Base-by-base conservation (phyloP, 2,888 invertebrate species). In the Xanthia togata region DNA sequence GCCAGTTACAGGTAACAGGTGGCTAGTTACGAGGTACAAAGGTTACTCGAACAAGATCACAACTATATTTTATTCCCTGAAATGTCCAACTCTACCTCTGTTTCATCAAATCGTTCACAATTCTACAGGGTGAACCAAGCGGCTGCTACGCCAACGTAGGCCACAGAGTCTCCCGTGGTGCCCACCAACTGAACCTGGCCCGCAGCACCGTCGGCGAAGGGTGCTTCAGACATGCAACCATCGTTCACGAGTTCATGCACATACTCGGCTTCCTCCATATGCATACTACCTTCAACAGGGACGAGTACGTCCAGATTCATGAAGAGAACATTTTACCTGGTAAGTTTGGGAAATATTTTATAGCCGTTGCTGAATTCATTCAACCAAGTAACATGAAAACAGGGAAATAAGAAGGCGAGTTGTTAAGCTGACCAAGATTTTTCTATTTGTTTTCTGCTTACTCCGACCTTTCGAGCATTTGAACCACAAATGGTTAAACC, bases 201-300 rank as follows among this genome's bases (percentile, higher is more conserved):
- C 93, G 93, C 59, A 94, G 94, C 90, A 70, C 78, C 1, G 93
- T 94, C 0, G 97, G 97, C 0, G 93, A 95, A 2, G 97, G 97
- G 63, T 97, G 97, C 90, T 97, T 97, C 91, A 94, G 96, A 1
- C 97, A 97, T 88, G 97, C 98, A 26, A 98, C 98, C 84, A 97
- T 98, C 73, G 97, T 98, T n/a, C 98, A 98, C 94, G 98, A 98
- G 92, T 97, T 98, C 90, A 97, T 96, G 94, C 96, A 96, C 85
- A 95, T 95, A 87, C 92, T 96, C 1, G 96, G 96, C 73, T 96
- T 96, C 93, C 88, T 95, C 1, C 96, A 96, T 89, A 96, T 96
- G 96, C 96, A 96, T 84, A 95, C 96, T 60, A 95, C 96, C 0
- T 88, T 92, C 86, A 86, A 96, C 88, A 91, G 96, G n/a, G 94